Percentiles rank a stretch among this genome's conserved stretches.
These are phyloP conservation scores for Ooceraea biroi DNA, from an alignment of 1,140 invertebrate genomes.

Conservation along the genomic window DNA sequence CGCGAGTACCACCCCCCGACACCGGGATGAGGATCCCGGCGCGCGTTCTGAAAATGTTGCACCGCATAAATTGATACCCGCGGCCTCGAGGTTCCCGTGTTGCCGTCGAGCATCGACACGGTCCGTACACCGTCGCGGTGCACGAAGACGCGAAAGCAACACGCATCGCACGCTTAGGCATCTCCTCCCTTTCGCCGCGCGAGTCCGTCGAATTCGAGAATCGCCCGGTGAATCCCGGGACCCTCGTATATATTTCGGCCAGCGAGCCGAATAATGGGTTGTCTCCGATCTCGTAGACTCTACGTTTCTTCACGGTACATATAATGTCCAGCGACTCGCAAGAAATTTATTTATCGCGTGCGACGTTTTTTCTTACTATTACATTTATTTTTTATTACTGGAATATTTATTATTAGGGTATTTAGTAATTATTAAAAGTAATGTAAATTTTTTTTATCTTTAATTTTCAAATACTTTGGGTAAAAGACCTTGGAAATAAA, in stretches of 20 bases:
- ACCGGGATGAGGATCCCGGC: conserved; percentile 64
- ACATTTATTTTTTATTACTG: background rate
- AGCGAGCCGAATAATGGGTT: conserved; percentile 12
- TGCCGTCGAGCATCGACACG: conserved; percentile 77
- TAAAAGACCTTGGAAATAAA: background rate
- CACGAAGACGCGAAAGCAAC: conserved; percentile 38
- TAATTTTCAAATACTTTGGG: background rate
- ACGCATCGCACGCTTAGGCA: conserved; percentile 73
- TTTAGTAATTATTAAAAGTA: no score
- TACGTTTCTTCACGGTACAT: background rate
- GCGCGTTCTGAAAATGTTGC: conserved; percentile 82
- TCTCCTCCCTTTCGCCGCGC: conserved; percentile 58
- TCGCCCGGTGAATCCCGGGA: conserved; percentile 2
- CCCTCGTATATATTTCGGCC: background rate
- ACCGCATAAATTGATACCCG: conserved; percentile 84
- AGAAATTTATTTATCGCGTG: background rate
- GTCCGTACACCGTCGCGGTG: conserved; percentile 57
- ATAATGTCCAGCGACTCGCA: background rate
- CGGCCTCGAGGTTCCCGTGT: conserved; percentile 78
- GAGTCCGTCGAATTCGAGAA: conserved; percentile 43
- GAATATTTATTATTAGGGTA: background rate
- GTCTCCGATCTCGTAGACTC: background rate
- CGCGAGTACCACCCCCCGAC: conserved; percentile 33
- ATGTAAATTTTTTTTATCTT: background rate
- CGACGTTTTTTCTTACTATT: background rate